Base-by-base conservation (phyloP, 2,888 invertebrate species). In the Drosophila suboccidentalis region DNA sequence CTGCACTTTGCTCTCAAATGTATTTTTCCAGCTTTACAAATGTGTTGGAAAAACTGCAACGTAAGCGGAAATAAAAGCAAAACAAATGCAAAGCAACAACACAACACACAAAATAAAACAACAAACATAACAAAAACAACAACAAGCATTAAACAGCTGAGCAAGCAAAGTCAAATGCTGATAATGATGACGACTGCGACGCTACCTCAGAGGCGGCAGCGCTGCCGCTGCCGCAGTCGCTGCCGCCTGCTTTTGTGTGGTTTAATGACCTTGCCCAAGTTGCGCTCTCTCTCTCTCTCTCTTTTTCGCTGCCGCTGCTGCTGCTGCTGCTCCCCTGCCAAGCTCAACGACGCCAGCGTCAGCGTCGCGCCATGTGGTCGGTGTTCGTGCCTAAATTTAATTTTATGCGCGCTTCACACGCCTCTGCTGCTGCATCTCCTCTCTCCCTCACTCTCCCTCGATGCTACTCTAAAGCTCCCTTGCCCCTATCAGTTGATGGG, bases 251-350 rank as follows among this genome's bases (percentile, higher is more conserved):
- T 62, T 67, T 71, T 76, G 78, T 87, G 82, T 89, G 90, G 87
- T 87, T 87, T 87, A 87, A 89, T 87, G 87, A 87, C 87, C 87
- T 87, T 87, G 87, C 90, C 88, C 90, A 88, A 89, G 88, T 88
- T 81, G 86, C 67, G 60, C 32, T 26, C 59, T 17, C 55, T 10
- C 60, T 41, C 36, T 11, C 64, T 0, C 53, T 46, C 54, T 36
- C 47, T 10, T 17, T 34, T 15, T 3, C 9, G n/a, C 44, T 32
- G 11, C 22, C 1, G 2, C 15, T 9, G 43, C 49, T 32, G 11
- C 22, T 3, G 2, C 15, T 9, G 43, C 49, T 68, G 75, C 83
- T 88, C 87, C 74, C 89, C 87, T 78, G 79, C 79, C 72, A 78
- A 78, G 80, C 69, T 78, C 46, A 62, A 74, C 26, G 22, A 22